These are phyloP conservation scores for Synodontis membranacea DNA, from an alignment of 2,113 vertebrate genomes.

Conservation along the genomic window DNA sequence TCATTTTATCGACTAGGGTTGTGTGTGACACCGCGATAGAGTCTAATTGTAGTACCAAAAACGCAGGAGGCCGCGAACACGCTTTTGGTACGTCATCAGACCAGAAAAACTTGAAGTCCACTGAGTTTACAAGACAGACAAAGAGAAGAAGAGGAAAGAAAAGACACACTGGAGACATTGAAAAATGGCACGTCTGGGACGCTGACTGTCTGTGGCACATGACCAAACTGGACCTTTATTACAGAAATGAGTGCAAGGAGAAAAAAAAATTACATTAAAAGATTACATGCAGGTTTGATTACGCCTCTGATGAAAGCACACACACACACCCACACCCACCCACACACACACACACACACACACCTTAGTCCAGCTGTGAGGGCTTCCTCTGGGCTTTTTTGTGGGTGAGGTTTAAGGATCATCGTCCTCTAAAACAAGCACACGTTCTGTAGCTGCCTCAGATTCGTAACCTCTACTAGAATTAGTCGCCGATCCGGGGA, in stretches of 20 bases:
- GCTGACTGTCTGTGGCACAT: slow-evolving; percentile 34
- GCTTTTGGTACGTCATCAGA: slow-evolving; percentile 62
- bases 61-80: slow-evolving; percentile 56
- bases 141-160: slow-evolving; percentile 62
- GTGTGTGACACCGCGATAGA: slow-evolving; percentile 66
- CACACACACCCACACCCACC: slow-evolving; percentile 5
- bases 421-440: slow-evolving; percentile 41
- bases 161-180: slow-evolving; percentile 65
- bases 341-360: slow-evolving; percentile 18
- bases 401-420: slow-evolving; percentile 19
- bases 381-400: slow-evolving; percentile 19
- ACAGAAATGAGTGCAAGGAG: neutral
- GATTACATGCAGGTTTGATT: slow-evolving; percentile 36
- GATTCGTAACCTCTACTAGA: slow-evolving; percentile 39
- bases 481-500: slow-evolving; percentile 29
- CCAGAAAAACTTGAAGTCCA: slow-evolving; percentile 61
- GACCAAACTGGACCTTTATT: slow-evolving; percentile 12
- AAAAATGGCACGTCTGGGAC: slow-evolving; percentile 12
- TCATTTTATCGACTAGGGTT: slow-evolving; percentile 70
- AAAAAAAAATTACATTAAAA: slow-evolving; percentile 29
- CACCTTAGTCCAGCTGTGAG: slow-evolving; percentile 23
- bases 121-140: slow-evolving; percentile 68
- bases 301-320: slow-evolving; percentile 47
- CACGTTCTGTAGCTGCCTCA: slow-evolving; percentile 64
- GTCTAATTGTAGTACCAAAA: slow-evolving; percentile 70